Percentiles rank a stretch among this genome's conserved stretches.
Evolutionary conservation across 1,140 invertebrate species (phyloP).

Genomic region (Maniola jurtina): DNA sequence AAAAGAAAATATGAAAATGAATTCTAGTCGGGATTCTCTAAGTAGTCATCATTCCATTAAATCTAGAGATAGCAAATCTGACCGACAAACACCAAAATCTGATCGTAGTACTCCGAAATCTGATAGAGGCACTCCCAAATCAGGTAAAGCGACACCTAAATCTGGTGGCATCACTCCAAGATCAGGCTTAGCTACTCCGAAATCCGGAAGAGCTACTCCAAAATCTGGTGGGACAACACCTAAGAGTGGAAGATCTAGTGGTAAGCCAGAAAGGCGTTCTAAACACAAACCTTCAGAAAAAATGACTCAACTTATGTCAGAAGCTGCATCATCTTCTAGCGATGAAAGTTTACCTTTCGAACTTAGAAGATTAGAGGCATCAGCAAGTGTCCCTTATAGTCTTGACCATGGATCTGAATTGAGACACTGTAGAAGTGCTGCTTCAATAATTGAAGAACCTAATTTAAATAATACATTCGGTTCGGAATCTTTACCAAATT

Average conservation of each 20-base stretch:
- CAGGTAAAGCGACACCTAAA: constrained; percentile 65
- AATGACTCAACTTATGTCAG: constrained; percentile 76
- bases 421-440: constrained; percentile 81
- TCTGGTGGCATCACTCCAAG: constrained; percentile 63
- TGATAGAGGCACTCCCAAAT: constrained; percentile 58
- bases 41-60: constrained; percentile 76
- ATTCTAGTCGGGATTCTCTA: constrained; percentile 75
- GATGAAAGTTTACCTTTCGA: constrained; percentile 76
- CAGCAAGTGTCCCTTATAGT: constrained; percentile 81
- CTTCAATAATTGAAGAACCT: constrained; percentile 78
- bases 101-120: constrained; percentile 72
- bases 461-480: constrained; percentile 72
- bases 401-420: constrained; percentile 78
- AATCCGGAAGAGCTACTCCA: constrained; percentile 64
- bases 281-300: constrained; percentile 75
- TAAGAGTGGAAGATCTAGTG: constrained; percentile 69
- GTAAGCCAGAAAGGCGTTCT: constrained; percentile 69
- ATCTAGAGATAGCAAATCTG: constrained; percentile 74
- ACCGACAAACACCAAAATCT: constrained; percentile 64
- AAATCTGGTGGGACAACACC: constrained; percentile 67
- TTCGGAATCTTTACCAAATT: constrained; percentile 82
- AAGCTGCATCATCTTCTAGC: constrained; percentile 76
- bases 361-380: constrained; percentile 78
- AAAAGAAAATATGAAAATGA: constrained; percentile 71
- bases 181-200: constrained; percentile 66